These are phyloP conservation scores for Pilophorus perplexus DNA, from an alignment of 2,888 invertebrate genomes.

Conservation along the genomic window DNA sequence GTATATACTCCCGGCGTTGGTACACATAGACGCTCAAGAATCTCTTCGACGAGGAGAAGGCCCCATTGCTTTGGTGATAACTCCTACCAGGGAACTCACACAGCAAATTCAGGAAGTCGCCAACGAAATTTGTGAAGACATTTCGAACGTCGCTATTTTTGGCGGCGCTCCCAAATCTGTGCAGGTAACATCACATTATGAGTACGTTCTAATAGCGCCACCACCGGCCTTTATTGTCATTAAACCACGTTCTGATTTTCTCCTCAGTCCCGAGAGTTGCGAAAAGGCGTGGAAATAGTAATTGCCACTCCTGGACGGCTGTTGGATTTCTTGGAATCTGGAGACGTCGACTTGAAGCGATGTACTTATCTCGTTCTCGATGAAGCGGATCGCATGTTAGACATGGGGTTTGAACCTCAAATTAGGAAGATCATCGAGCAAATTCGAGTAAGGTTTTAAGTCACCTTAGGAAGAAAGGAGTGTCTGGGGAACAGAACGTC, in stretches of 20 bases:
- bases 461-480: too few species aligned
- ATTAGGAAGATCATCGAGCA: constrained; percentile 94
- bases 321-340: constrained; percentile 88
- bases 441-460: constrained; percentile 62
- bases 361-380: constrained; percentile 86
- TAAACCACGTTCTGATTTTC: too few species aligned
- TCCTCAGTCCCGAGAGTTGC: constrained; percentile 54
- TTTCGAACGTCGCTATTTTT: constrained; percentile 90
- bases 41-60: constrained; percentile 84
- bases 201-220: too few species aligned
- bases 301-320: constrained; percentile 95
- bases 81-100: constrained; percentile 83
- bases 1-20: constrained; percentile 87
- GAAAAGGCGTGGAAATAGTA: constrained; percentile 87
- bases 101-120: constrained; percentile 91
- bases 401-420: constrained; percentile 99
- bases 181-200: constrained; percentile 65
- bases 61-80: constrained; percentile 84
- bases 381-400: constrained; percentile 96
- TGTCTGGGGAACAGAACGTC: too few species aligned
- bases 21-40: constrained; percentile 90
- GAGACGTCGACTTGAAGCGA: constrained; percentile 68
- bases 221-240: too few species aligned
- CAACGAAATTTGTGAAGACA: constrained; percentile 82
- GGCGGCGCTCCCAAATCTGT: constrained; percentile 96